Evolutionary conservation across 2,113 vertebrate species (phyloP), one percentile per base, ranked within the genome.

Genomic region (Copsychus sechellarum): DNA sequence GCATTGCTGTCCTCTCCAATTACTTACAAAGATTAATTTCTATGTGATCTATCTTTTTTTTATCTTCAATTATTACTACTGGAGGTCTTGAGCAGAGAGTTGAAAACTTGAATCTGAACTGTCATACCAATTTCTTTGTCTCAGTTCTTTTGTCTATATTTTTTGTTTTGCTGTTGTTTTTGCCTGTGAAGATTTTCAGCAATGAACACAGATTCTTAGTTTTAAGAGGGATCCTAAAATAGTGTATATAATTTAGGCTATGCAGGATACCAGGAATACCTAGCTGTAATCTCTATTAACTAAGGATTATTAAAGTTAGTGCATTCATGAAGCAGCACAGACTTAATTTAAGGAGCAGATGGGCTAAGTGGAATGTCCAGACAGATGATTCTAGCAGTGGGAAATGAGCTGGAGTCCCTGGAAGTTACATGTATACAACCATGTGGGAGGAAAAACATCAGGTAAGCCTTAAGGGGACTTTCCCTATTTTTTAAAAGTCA

Each of bases 371-470:
- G 5, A 28, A 3, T 15, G 31, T 42, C 57, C n/a, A 60, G 48
- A 45, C 0, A 0, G 25, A 45, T 40, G 17, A 24, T 72, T n/a
- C 34, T 53, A 69, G 58, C 12, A 50, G 22, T 1, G 1, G n/a
- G 34, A 86, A 57, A 54, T 56, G 53, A 43, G 14, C 12, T 57
- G 23, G n/a, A 78, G 14, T 62, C 43, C 28, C 38, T 47, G 54
- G 38, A 21, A 89, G 26, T 13, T 24, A 42, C 23, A 64, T 0
- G 1, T 45, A 24, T 29, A 6, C 24, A 65, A n/a, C 38, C 38
- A 47, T 11, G 33, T 25, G 29, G 62, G 87, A 40, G 72, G 33
- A 34, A 83, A 69, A 80, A 82, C 16, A 43, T 72, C 61, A 69
- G 48, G 19, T 78, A 85, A 40, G 16, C 2, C 40, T 89, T 69